These are phyloP conservation scores for Tapirus indicus DNA, from an alignment of 2,797 vertebrate genomes.

Conservation along the genomic window DNA sequence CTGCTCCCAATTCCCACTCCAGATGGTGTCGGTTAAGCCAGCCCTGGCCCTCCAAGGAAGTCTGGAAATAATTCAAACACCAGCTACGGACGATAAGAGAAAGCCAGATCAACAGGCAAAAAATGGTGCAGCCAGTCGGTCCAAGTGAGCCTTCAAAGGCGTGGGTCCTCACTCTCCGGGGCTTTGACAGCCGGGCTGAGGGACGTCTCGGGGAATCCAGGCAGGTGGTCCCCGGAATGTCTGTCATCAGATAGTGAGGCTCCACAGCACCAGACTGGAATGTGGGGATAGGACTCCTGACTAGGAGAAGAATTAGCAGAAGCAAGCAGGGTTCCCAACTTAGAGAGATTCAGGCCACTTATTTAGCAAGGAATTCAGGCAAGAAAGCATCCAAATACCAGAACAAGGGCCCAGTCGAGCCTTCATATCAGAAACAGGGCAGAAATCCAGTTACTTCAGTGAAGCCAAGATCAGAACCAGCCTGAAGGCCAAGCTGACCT, in stretches of 20 bases:
- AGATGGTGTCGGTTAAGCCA: not conserved
- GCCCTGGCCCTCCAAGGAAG: not conserved
- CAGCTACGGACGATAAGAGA: not conserved
- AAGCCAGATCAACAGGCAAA: not conserved
- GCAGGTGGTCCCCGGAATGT: not conserved
- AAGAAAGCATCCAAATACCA: constrained; percentile 56
- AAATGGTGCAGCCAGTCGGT: fast-evolving
- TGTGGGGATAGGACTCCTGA: not conserved
- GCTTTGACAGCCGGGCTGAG: not conserved
- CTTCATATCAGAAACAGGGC: constrained; percentile 45
- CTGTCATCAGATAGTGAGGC: not conserved
- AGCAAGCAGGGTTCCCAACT: not conserved
- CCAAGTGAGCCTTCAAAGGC: not conserved
- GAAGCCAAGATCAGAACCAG: constrained; percentile 45
- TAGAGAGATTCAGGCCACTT: not conserved
- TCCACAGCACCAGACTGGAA: not conserved
- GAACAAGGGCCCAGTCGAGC: not conserved
- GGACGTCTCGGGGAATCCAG: not conserved
- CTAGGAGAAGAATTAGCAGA: not conserved
- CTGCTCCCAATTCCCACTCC: not conserved
- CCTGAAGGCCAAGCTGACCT: not conserved
- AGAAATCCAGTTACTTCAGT: constrained; percentile 45
- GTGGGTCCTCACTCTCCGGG: not conserved
- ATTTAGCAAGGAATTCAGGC: constrained; percentile 34
- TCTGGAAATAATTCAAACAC: not conserved